Conservation (phyloP, 2,113 vertebrate genomes). For the Baryphthengus martii region DNA sequence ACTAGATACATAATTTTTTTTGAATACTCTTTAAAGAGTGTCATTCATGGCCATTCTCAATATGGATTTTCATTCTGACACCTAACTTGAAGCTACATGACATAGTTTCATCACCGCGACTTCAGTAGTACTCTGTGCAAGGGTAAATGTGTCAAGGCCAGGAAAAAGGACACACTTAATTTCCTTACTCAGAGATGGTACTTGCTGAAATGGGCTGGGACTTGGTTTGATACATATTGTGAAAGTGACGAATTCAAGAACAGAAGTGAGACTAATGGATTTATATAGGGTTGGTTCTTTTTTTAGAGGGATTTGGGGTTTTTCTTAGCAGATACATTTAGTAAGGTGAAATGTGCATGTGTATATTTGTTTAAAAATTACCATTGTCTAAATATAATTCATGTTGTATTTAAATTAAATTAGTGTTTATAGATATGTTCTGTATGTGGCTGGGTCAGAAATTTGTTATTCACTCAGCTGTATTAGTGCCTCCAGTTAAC, state of each 20-base stretch:
- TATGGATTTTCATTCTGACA: neutral
- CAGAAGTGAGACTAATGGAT: neutral
- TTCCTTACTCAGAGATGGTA: neutral
- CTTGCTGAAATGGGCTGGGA: neutral
- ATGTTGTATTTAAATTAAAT: neutral
- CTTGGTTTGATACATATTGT: neutral
- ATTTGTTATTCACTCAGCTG: neutral
- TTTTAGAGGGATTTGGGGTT: neutral
- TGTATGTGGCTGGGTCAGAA: neutral
- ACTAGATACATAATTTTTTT: neutral
- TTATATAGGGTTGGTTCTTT: neutral
- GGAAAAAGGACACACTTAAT: neutral
- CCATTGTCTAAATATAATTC: neutral
- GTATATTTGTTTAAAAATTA: neutral
- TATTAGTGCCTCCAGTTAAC: neutral
- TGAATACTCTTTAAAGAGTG: slow-evolving; percentile 7
- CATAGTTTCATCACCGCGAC: neutral
- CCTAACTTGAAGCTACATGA: neutral
- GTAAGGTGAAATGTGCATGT: neutral
- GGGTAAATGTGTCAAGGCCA: neutral
- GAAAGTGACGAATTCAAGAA: neutral
- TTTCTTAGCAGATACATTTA: neutral
- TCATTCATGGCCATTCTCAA: neutral
- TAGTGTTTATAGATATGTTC: neutral
- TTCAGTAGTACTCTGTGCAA: neutral